phyloP scores from a whole-genome alignment of 2,888 invertebrate genomes.

The Lypha dubia region DNA sequence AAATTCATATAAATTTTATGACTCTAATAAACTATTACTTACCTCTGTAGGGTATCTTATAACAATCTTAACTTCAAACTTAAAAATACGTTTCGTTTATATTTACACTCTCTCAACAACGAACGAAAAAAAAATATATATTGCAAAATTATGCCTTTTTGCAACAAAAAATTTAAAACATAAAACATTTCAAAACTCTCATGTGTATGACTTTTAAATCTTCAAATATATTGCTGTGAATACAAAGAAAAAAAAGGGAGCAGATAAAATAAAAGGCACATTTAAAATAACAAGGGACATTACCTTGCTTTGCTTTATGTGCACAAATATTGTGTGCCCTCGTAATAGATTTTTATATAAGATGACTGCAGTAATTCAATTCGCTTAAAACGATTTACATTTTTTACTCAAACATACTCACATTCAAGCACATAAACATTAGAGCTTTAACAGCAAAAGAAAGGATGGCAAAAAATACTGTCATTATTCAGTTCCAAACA shows the following conservation, averaged over 20 bases:
- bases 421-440: conserved; percentile 33
- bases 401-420: conserved; percentile 46
- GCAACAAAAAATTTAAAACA: background rate
- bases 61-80: background rate
- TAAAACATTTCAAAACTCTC: background rate
- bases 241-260: conserved; percentile 19
- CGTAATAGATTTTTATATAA: conserved; percentile 60
- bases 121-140: conserved; percentile 12
- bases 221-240: conserved; percentile 54
- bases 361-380: conserved; percentile 72
- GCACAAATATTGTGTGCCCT: conserved; percentile 20
- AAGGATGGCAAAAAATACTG: conserved; percentile 8
- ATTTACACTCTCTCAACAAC: conserved; percentile 11
- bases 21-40: background rate
- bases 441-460: background rate
- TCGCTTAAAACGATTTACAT: conserved; percentile 62
- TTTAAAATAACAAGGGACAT: conserved; percentile 48
- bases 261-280: no score
- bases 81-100: background rate
- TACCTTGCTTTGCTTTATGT: conserved; percentile 53
- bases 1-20: background rate
- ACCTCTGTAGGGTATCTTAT: background rate
- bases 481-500: conserved; percentile 48
- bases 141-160: conserved; percentile 68
- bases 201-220: conserved; percentile 59